Evolutionary conservation across 2,888 invertebrate species (phyloP).

Genomic region (Pteria penguin): DNA sequence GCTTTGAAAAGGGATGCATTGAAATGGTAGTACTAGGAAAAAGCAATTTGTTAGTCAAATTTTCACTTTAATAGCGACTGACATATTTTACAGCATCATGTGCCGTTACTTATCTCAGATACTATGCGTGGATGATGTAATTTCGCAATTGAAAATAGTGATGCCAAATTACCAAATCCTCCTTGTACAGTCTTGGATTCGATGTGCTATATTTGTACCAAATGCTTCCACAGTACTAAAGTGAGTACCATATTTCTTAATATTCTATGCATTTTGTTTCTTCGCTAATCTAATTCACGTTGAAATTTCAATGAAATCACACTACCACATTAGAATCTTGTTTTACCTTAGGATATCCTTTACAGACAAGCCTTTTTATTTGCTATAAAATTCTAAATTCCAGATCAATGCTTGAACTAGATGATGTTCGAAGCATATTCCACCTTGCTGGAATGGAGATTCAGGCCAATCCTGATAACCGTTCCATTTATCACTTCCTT

Average conservation of each 20-base stretch:
- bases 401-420: conserved; percentile 49
- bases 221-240: conserved; percentile 41
- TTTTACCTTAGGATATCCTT: no score
- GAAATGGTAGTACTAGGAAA: no score
- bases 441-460: conserved; percentile 21
- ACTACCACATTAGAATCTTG: no score
- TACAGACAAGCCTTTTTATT: no score
- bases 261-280: no score
- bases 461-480: conserved; percentile 4
- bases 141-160: conserved; percentile 45
- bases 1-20: no score
- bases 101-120: conserved; percentile 71
- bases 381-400: no score
- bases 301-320: no score
- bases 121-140: conserved; percentile 53
- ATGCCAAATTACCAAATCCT: conserved; percentile 48
- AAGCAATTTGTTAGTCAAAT: no score
- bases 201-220: conserved; percentile 58
- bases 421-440: conserved; percentile 44
- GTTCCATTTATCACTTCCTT: conserved; percentile 43
- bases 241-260: no score
- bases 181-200: conserved; percentile 68
- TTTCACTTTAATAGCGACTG: no score
- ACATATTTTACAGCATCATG: conserved; percentile 61
- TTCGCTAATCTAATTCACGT: no score